A percentile compares a stretch with the other conserved stretches of the same genome.
phyloP scores from a whole-genome alignment of 2,113 vertebrate species.

The Motacilla tschutschensis region DNA sequence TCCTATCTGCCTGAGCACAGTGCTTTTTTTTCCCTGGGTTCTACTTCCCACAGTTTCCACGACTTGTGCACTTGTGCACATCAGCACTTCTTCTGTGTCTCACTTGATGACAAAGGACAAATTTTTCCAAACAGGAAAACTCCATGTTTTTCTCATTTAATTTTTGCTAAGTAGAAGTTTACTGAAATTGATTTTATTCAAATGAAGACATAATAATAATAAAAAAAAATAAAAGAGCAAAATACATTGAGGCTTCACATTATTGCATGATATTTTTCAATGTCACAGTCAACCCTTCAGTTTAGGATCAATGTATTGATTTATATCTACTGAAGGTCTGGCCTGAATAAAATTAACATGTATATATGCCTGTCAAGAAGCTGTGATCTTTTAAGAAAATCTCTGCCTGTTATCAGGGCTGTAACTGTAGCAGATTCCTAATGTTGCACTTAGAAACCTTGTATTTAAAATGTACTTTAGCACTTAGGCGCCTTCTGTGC shows the following conservation, averaged over 20 bases:
- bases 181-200: conserved; percentile 17
- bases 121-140: neutral
- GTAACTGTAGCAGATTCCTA: neutral
- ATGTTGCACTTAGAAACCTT: neutral
- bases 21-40: neutral
- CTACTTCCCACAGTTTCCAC: neutral
- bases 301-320: conserved; percentile 2
- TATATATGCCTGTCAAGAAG: neutral
- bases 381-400: neutral
- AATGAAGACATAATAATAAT: neutral
- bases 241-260: neutral
- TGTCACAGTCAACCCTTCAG: neutral
- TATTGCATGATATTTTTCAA: conserved; percentile 21
- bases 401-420: neutral
- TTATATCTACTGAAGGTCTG: neutral
- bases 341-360: neutral
- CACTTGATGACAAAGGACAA: neutral
- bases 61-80: neutral
- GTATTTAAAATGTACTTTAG: conserved; percentile 29
- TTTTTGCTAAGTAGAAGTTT: neutral
- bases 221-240: neutral
- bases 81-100: neutral
- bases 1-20: neutral
- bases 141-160: neutral
- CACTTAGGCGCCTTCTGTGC: neutral